Evolutionary conservation across 1,140 invertebrate species (phyloP).

Genomic region (Oedothorax gibbosus): DNA sequence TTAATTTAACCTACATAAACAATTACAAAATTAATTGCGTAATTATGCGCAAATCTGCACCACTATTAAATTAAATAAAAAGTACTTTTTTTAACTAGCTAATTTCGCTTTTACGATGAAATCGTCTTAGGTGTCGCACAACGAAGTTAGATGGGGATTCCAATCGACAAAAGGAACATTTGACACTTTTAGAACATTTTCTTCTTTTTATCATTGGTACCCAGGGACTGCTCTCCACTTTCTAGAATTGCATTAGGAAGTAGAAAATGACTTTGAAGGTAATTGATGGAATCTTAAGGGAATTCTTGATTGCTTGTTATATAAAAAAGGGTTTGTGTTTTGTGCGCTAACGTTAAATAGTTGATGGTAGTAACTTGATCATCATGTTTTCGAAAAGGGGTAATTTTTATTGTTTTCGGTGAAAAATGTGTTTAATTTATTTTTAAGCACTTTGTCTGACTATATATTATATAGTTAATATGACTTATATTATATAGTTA

Average conservation of each 20-base stretch:
- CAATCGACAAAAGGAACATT: background rate
- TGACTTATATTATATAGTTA: no score
- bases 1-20: no score
- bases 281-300: constrained; percentile 11
- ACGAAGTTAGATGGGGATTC: background rate
- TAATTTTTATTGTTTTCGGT: no score
- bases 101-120: no score
- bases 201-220: constrained; percentile 9
- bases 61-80: no score
- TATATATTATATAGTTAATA: no score
- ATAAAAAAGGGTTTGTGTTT: background rate
- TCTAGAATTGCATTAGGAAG: constrained; percentile 1
- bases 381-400: background rate
- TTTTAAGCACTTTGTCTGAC: no score
- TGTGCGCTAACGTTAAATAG: background rate
- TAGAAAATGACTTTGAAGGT: constrained; percentile 4
- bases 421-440: no score
- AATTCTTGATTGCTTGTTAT: background rate
- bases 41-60: no score
- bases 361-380: background rate
- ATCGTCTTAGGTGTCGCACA: no score
- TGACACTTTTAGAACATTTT: constrained; percentile 8
- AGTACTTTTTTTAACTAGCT: no score
- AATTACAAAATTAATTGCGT: no score
- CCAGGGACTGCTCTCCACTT: constrained; percentile 1